Percentiles rank a stretch among this genome's conserved stretches.
Conservation (phyloP, 2,888 invertebrate genomes). For the Teleogryllus oceanicus region DNA sequence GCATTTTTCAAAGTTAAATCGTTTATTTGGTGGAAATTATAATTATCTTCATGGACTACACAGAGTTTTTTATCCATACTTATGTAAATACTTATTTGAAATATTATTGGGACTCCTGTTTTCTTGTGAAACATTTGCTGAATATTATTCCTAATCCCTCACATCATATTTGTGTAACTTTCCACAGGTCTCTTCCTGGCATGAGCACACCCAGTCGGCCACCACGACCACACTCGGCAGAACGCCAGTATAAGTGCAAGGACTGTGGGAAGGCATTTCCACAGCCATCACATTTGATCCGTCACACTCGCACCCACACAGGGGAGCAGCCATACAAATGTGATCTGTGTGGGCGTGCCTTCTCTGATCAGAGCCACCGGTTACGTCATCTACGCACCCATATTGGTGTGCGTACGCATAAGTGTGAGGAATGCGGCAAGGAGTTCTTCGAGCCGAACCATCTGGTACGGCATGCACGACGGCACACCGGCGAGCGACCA, state of each 20-base stretch:
- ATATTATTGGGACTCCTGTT: no score
- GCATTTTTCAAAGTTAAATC: no score
- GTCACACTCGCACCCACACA: background rate
- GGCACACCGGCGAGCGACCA: background rate
- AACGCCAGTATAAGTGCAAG: conserved; percentile 6
- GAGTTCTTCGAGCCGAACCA: conserved; percentile 10
- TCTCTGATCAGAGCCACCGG: background rate
- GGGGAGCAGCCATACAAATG: conserved; percentile 1
- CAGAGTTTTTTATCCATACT: no score
- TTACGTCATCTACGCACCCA: background rate
- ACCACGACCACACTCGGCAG: background rate
- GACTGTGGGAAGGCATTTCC: background rate
- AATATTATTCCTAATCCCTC: no score
- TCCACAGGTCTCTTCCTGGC: background rate
- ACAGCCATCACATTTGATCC: background rate
- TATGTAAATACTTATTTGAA: no score
- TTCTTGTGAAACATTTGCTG: no score
- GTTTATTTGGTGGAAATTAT: no score
- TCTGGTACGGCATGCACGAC: background rate
- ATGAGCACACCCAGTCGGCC: background rate
- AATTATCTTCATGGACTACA: no score
- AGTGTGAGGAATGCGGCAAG: conserved; percentile 18
- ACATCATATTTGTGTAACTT: no score
- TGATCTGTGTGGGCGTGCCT: conserved; percentile 4
- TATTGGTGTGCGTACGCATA: background rate